These are phyloP conservation scores for Heliconius eleuchia DNA, from an alignment of 1,140 invertebrate genomes.

Conservation along the genomic window DNA sequence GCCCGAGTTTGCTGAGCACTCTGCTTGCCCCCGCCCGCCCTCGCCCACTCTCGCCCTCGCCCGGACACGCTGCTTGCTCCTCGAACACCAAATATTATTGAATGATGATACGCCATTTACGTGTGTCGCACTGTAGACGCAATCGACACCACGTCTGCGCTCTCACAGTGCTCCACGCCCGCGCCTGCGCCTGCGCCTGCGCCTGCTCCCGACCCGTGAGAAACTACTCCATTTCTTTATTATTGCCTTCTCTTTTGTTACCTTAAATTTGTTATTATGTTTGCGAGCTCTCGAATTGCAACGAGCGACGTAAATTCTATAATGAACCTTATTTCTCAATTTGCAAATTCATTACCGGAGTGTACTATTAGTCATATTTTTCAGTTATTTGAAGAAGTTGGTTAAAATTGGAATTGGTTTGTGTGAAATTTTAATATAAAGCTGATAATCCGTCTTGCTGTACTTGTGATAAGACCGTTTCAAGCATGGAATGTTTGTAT, in stretches of 20 bases:
- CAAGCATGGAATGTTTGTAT: background rate
- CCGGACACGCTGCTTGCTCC: conserved; percentile 15
- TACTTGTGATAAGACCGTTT: background rate
- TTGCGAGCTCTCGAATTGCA: conserved; percentile 20
- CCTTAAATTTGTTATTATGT: conserved; percentile 25
- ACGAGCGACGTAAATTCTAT: background rate
- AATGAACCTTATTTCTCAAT: background rate
- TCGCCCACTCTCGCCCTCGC: conserved; percentile 12
- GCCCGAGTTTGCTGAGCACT: conserved; percentile 45
- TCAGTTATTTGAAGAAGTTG: no score
- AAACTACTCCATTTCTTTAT: conserved; percentile 24
- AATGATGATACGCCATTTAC: conserved; percentile 64
- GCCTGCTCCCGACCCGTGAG: conserved; percentile 38
- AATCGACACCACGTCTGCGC: conserved; percentile 40
- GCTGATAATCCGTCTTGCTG: background rate
- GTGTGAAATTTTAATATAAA: background rate
- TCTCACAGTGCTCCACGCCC: conserved; percentile 18
- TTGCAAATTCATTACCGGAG: background rate
- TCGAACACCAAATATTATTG: conserved; percentile 60
- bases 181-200: background rate
- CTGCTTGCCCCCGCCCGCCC: conserved; percentile 28
- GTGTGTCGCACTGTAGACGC: conserved; percentile 48
- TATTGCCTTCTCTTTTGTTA: conserved; percentile 22
- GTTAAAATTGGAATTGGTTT: no score
- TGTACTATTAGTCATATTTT: background rate